Base-by-base conservation (phyloP, 1,140 invertebrate genomes). In the Meteorus sp. region DNA sequence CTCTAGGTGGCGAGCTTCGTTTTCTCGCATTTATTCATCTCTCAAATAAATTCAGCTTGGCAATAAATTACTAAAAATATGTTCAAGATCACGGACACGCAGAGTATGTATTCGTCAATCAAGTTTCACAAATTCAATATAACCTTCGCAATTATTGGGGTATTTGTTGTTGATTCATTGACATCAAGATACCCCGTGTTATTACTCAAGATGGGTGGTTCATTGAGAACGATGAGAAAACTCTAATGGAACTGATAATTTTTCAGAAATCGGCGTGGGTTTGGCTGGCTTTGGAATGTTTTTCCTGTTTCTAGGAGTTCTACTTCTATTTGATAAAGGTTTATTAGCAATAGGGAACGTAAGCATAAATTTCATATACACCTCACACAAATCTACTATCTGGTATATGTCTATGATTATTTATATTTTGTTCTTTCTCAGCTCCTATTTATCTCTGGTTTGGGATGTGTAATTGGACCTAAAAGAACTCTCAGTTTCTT, bases 331-430 rank as follows among this genome's bases (percentile, higher is more conserved):
- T 84, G 97, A 99, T 79, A 98, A 95, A 82, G 97, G 96, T 62
- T 84, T 99, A 61, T 82, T 99, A 44, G 97, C 97, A 8, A 96
- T 99, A 73, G 97, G 97, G 77, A 99, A 99, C 88, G 96, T 96
- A 87, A 89, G 88, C 77, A 56, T 44, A 23, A 15, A 7, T 48
- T 41, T 45, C 15, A 51, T 53, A 22, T 25, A 15, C 35, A 20
- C 53, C 15, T 45, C 8, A 25, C 15, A 48, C 13, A 2, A 15
- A 29, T 0, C 23, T 2, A 25, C 9, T n/a, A n/a, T 45, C 6
- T 8, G 2, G 17, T 43, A 25, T 44, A 44, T 44, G 17, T 20
- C 15, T 48, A 29, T 7, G 29, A 2, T 25, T 27, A 2, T 7
- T 15, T 41, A 41, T 41, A n/a, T 47, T 51, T 20, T 13, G 1